phyloP scores from a whole-genome alignment of 2,888 invertebrate species.

The Tetrapedia diversipes region DNA sequence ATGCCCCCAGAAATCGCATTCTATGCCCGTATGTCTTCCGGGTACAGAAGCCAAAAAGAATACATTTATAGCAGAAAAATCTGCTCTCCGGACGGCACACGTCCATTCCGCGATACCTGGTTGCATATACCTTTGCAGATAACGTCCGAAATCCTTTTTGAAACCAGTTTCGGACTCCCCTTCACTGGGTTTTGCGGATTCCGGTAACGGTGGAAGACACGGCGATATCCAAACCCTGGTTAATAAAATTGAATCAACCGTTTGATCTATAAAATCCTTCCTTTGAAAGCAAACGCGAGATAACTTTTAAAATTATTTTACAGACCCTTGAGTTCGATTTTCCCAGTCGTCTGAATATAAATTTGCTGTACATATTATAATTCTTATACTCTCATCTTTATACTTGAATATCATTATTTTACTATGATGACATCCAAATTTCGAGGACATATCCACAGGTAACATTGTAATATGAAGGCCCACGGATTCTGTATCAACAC shows the following conservation, averaged over 20 bases:
- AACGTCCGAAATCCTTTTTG: slow-evolving; percentile 90
- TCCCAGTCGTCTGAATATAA: slow-evolving; percentile 96
- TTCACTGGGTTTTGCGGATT: slow-evolving; percentile 83
- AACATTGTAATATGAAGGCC: slow-evolving; percentile 72
- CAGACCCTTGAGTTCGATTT: slow-evolving; percentile 94
- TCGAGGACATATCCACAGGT: slow-evolving; percentile 68
- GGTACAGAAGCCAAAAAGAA: slow-evolving; percentile 94
- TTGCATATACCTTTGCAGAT: slow-evolving; percentile 89
- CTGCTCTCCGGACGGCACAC: slow-evolving; percentile 89
- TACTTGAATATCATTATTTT: slow-evolving; percentile 96
- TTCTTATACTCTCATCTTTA: slow-evolving; percentile 90
- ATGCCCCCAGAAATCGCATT: slow-evolving; percentile 86
- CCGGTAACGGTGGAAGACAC: slow-evolving; percentile 87
- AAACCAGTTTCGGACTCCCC: slow-evolving; percentile 95
- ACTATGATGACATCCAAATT: slow-evolving; percentile 77
- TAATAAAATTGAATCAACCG: slow-evolving; percentile 61
- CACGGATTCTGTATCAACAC: slow-evolving; percentile 66
- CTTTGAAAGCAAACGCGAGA: slow-evolving; percentile 5
- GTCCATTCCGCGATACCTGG: slow-evolving; percentile 89
- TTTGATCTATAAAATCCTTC: slow-evolving; percentile 17
- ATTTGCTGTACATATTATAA: slow-evolving; percentile 96
- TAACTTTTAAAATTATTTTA: slow-evolving; percentile 22
- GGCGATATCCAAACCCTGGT: slow-evolving; percentile 95
- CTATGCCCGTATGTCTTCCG: slow-evolving; percentile 87
- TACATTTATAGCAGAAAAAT: slow-evolving; percentile 92